Conservation (phyloP, 2,888 invertebrate species). For the Amaurobius ferox region DNA sequence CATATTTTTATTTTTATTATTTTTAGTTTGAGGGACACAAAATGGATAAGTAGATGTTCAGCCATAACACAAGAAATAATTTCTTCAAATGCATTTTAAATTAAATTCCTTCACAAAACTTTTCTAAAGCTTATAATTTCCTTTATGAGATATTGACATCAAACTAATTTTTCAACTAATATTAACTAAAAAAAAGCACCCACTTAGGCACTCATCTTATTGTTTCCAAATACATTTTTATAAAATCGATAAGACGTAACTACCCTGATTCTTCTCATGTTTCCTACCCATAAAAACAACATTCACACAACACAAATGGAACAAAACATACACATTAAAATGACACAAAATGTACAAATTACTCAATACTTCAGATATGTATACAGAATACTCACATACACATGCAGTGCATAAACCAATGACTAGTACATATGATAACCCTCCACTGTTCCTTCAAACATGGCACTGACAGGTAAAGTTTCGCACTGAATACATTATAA, state of each 20-base stretch:
- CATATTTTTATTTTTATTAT: no score
- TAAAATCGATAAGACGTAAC: no score
- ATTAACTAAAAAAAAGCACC: neutral
- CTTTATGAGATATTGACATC: no score
- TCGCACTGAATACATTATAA: neutral
- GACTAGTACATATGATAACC: constrained; percentile 43
- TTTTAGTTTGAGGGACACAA: no score
- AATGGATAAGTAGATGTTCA: no score
- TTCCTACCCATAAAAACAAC: neutral
- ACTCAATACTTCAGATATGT: constrained; percentile 36
- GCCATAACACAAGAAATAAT: no score
- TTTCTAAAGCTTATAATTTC: no score
- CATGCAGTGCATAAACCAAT: constrained; percentile 23
- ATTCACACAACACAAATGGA: neutral
- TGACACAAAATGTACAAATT: constrained; percentile 31
- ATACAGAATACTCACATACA: constrained; percentile 22
- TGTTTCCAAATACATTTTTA: neutral
- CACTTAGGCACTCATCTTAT: neutral
- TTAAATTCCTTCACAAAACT: no score
- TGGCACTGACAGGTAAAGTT: constrained; percentile 33
- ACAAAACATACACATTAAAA: neutral
- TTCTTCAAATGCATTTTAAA: no score
- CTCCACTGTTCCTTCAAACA: constrained; percentile 13
- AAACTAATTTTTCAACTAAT: no score
- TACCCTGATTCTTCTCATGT: no score